Evolutionary conservation across 1,140 invertebrate genomes (phyloP).

Genomic region (Oryctes rhinoceros): DNA sequence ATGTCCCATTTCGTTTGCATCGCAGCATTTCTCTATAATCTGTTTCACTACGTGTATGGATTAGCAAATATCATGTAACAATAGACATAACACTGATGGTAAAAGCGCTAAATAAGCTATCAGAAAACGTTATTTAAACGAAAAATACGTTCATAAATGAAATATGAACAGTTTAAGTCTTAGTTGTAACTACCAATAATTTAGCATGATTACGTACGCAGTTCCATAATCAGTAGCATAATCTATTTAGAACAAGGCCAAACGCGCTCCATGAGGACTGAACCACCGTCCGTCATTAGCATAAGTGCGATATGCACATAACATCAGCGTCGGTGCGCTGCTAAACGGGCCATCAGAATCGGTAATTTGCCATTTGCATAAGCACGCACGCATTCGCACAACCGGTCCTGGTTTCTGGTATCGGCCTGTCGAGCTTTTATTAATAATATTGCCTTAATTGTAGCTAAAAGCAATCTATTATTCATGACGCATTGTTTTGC

Average conservation of each 20-base stretch:
- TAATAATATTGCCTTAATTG: conserved; percentile 34
- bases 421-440: conserved; percentile 7
- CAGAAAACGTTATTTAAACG: background rate
- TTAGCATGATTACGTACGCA: background rate
- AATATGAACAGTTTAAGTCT: background rate
- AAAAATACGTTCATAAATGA: no score
- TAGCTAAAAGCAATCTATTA: conserved; percentile 32
- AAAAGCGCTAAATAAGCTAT: background rate
- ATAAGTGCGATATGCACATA: background rate
- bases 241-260: background rate
- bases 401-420: background rate
- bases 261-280: background rate
- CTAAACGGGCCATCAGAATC: conserved; percentile 26
- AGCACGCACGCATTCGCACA: conserved; percentile 22
- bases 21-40: no score
- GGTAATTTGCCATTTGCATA: conserved; percentile 21
- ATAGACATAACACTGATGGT: background rate
- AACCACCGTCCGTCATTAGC: background rate
- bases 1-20: no score
- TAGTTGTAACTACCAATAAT: background rate
- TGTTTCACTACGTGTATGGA: no score
- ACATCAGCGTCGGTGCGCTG: background rate
- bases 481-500: conserved; percentile 30
- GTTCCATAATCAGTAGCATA: background rate
- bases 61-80: no score